Conservation (phyloP, 2,113 vertebrate genomes). For the Rhipidura dahli region DNA sequence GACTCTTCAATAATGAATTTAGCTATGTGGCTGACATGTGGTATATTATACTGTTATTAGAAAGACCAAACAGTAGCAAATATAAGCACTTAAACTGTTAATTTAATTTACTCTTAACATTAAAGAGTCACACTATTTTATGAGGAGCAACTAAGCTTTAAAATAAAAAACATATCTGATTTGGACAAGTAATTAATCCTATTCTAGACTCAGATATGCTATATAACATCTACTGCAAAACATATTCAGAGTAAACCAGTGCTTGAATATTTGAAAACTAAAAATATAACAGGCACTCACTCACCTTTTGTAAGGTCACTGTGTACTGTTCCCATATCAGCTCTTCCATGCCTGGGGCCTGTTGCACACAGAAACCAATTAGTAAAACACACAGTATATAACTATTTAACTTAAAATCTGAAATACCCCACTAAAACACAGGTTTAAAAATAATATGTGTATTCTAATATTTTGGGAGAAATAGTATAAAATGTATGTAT, state of each 20-base stretch:
- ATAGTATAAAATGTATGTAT: neutral
- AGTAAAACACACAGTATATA: neutral
- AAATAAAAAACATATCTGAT: neutral
- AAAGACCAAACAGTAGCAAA: neutral
- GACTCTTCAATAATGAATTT: neutral
- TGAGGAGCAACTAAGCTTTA: neutral
- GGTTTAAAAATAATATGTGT: neutral
- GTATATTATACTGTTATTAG: neutral
- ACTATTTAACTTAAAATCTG: neutral
- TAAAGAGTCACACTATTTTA: neutral
- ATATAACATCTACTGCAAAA: neutral
- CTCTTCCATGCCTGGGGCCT: slow-evolving; percentile 88
- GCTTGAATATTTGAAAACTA: slow-evolving; percentile 7
- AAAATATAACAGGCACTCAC: slow-evolving; percentile 60
- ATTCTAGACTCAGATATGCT: neutral
- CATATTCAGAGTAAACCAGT: neutral
- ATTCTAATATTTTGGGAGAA: neutral
- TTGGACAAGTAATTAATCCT: neutral
- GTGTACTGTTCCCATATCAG: slow-evolving; percentile 94
- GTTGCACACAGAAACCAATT: slow-evolving; percentile 49
- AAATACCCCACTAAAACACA: neutral
- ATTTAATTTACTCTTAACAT: neutral
- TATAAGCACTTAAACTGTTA: neutral
- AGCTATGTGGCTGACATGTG: neutral
- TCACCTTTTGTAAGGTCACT: slow-evolving; percentile 92